phyloP scores from a whole-genome alignment of 2,888 invertebrate species.

The Xestia c-nigrum region DNA sequence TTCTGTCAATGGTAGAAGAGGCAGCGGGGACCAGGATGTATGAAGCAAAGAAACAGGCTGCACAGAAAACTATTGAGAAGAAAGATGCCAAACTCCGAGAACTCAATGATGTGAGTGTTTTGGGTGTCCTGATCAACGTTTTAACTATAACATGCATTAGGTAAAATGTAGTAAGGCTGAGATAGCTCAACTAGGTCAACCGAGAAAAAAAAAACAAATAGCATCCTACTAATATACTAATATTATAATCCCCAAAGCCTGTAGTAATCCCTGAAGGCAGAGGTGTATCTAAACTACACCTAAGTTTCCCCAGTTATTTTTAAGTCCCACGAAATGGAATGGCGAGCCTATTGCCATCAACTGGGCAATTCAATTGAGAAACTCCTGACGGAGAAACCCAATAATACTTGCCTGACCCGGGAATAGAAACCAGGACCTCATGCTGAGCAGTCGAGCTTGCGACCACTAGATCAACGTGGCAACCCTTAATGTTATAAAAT shows the following conservation, averaged over 20 bases:
- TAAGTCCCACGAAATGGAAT: too few species aligned
- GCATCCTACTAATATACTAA: too few species aligned
- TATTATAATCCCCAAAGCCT: too few species aligned
- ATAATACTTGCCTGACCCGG: background rate
- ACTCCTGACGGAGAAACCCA: background rate
- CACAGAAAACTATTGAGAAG: constrained; percentile 96
- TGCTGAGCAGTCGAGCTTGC: too few species aligned
- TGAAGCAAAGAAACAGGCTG: constrained; percentile 97
- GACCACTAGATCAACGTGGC: too few species aligned
- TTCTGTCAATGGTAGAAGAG: constrained; percentile 99
- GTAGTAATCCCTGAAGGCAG: background rate
- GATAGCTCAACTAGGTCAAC: background rate
- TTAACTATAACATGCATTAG: background rate
- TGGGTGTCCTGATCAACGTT: background rate
- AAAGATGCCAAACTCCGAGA: constrained; percentile 97
- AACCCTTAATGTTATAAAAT: too few species aligned
- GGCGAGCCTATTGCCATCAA: too few species aligned
- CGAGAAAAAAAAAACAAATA: too few species aligned
- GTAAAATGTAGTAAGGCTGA: background rate
- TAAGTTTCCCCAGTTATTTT: too few species aligned
- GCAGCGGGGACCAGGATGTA: constrained; percentile 99
- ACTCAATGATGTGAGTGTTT: constrained; percentile 92
- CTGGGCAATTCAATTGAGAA: too few species aligned
- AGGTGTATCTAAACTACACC: too few species aligned
- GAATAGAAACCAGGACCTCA: too few species aligned